A percentile compares a stretch with the other conserved stretches of the same genome.
phyloP scores from a whole-genome alignment of 2,113 vertebrate genomes.

The Mustela nigripes region DNA sequence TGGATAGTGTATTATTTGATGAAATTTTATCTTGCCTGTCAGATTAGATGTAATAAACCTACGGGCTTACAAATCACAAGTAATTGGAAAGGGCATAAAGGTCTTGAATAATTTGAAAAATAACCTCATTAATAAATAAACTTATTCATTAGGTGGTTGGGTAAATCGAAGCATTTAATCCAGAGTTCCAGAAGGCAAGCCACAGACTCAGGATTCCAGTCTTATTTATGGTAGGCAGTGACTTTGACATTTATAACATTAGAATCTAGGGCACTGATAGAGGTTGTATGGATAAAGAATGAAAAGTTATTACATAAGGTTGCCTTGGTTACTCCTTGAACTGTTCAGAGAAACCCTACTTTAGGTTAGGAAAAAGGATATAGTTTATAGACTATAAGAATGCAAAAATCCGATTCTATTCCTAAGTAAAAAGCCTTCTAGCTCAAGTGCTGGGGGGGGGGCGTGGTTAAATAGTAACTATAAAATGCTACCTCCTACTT shows the following conservation, averaged over 20 bases:
- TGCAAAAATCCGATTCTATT: background rate
- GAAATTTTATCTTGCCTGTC: conserved; percentile 41
- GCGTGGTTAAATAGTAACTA: conserved; percentile 1
- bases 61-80: background rate
- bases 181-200: conserved; percentile 35
- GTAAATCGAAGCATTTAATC: conserved; percentile 40
- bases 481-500: conserved; percentile 23
- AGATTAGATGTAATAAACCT: conserved; percentile 28
- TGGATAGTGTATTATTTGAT: background rate
- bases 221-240: conserved; percentile 11
- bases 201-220: background rate
- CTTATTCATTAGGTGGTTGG: conserved; percentile 18
- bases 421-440: background rate
- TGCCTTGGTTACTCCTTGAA: conserved; percentile 64
- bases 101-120: conserved; percentile 63
- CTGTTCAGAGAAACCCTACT: background rate
- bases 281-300: background rate
- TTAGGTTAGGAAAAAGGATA: conserved; percentile 1
- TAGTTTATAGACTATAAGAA: background rate
- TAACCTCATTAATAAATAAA: conserved; percentile 60
- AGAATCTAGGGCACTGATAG: conserved; percentile 34
- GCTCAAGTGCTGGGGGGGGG: background rate
- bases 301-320: conserved; percentile 21
- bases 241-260: background rate
- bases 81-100: conserved; percentile 4